Evolutionary conservation across 2,113 vertebrate genomes (phyloP).

Genomic region (Megaleporinus macrocephalus): DNA sequence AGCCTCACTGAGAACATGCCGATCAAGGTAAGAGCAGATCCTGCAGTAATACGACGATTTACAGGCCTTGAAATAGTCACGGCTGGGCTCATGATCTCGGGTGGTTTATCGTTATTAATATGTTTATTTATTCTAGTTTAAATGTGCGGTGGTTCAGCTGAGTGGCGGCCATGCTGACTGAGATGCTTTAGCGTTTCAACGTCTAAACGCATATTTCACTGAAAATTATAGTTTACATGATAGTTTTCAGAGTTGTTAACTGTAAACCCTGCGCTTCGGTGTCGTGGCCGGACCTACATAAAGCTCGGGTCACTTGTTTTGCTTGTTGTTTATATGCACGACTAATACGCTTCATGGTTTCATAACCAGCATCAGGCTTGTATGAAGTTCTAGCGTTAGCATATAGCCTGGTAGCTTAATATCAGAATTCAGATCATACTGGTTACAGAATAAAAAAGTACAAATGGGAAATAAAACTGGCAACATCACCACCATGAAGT

Average conservation of each 20-base stretch:
- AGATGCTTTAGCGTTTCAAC: too few species aligned
- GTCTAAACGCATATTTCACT: too few species aligned
- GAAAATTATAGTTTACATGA: too few species aligned
- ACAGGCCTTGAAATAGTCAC: too few species aligned
- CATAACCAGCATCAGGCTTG: background rate
- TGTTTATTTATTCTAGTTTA: background rate
- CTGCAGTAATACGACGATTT: background rate
- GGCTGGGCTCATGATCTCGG: background rate
- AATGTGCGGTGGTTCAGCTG: background rate
- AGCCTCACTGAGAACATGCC: slow-evolving; percentile 66
- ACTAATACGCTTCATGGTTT: background rate
- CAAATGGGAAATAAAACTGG: background rate
- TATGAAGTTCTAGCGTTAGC: too few species aligned
- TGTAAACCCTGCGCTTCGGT: too few species aligned
- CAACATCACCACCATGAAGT: background rate
- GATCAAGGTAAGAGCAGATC: slow-evolving; percentile 71
- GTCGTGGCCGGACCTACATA: background rate
- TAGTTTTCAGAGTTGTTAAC: too few species aligned
- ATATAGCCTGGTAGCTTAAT: background rate
- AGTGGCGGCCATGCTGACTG: background rate
- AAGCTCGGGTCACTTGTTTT: too few species aligned
- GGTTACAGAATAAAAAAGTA: too few species aligned
- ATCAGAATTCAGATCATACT: background rate
- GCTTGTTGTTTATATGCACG: too few species aligned
- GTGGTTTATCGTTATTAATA: background rate